Conservation (phyloP, 2,888 invertebrate genomes). For the Leistus spinibarbis region DNA sequence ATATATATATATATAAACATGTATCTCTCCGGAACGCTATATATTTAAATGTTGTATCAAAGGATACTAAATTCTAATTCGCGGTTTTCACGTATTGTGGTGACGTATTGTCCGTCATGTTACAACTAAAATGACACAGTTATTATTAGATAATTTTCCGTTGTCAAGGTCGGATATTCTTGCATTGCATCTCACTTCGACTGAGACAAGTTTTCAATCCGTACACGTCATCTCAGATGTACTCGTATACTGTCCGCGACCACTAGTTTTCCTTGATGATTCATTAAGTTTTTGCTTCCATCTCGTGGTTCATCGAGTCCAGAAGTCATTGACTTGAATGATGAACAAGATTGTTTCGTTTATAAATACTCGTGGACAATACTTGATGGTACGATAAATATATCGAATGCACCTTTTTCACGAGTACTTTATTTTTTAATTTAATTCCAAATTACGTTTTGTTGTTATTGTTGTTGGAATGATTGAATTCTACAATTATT, state of each 20-base stretch:
- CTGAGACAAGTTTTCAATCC: conserved; percentile 42
- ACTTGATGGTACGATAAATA: neutral
- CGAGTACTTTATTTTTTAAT: neutral
- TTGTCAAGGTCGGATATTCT: conserved; percentile 22
- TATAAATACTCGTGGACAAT: conserved; percentile 12
- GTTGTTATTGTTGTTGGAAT: neutral
- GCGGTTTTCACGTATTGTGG: too few relatives aligned
- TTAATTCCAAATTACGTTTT: neutral
- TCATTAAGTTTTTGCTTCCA: conserved; percentile 48
- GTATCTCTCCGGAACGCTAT: too few relatives aligned
- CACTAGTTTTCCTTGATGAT: conserved; percentile 53
- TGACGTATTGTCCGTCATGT: neutral
- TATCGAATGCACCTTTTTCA: neutral
- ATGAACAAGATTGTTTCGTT: conserved; percentile 22
- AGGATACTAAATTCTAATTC: too few relatives aligned
- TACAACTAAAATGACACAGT: conserved; percentile 48
- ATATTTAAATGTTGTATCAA: too few relatives aligned
- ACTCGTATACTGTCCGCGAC: too few relatives aligned
- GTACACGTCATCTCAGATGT: conserved; percentile 25
- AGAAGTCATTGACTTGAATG: conserved; percentile 48
- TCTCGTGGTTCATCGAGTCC: conserved; percentile 22
- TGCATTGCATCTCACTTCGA: neutral
- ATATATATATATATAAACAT: neutral
- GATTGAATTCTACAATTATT: neutral
- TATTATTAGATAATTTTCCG: conserved; percentile 47